Evolutionary conservation across 2,797 vertebrate genomes (phyloP).

Genomic region (Pseudocheirus occidentalis): DNA sequence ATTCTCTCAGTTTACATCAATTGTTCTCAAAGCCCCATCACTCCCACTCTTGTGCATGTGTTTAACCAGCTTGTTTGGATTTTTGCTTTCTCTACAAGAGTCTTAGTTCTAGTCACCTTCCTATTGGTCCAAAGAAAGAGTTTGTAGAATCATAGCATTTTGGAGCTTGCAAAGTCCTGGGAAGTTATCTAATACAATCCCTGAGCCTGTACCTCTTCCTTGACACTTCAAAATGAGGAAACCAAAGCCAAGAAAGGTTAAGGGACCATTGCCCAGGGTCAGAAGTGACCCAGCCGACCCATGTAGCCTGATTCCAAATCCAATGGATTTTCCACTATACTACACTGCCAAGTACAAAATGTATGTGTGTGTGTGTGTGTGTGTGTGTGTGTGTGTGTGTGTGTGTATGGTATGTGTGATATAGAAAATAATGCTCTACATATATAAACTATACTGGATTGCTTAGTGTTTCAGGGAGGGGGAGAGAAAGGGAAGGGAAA

Average conservation of each 20-base stretch:
- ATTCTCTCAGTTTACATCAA: neutral
- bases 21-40: neutral
- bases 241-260: neutral
- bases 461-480: neutral
- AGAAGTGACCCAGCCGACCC: neutral
- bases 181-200: neutral
- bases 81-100: neutral
- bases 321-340: neutral
- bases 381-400: too few species aligned
- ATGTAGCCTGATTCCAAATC: neutral
- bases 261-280: neutral
- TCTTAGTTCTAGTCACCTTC: neutral
- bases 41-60: neutral
- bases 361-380: neutral
- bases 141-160: neutral
- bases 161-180: neutral
- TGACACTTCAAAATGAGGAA: neutral
- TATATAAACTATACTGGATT: neutral
- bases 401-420: accelerated
- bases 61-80: neutral
- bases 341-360: neutral
- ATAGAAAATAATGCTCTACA: neutral
- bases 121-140: neutral
- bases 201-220: neutral
- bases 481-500: accelerated